Conservation (phyloP, 1,140 invertebrate genomes). For the Pteromalus puparum region DNA sequence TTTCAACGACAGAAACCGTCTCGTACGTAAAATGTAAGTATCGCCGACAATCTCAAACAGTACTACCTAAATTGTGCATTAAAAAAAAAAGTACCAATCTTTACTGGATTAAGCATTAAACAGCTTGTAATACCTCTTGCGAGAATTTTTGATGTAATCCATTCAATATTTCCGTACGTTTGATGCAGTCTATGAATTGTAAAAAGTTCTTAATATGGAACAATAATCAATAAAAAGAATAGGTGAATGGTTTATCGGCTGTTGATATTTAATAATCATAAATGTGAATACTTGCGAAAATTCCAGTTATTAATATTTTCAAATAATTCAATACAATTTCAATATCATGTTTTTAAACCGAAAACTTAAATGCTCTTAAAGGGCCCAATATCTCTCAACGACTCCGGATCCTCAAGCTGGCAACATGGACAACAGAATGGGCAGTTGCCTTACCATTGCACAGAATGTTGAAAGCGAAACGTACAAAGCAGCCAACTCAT, state of each 20-base stretch:
- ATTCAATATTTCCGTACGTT: too few relatives aligned
- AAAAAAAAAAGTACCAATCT: too few relatives aligned
- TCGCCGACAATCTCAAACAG: neutral
- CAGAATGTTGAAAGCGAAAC: conserved; percentile 48
- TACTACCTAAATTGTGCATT: too few relatives aligned
- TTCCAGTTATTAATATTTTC: neutral
- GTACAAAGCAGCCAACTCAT: conserved; percentile 45
- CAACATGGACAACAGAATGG: conserved; percentile 45
- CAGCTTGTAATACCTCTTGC: too few relatives aligned
- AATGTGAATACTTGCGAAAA: neutral
- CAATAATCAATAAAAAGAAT: too few relatives aligned
- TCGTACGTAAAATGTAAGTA: conserved; percentile 50
- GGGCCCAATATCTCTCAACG: conserved; percentile 51
- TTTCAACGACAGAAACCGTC: conserved; percentile 47
- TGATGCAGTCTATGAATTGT: too few relatives aligned
- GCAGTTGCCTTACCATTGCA: conserved; percentile 43
- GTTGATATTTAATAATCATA: too few relatives aligned
- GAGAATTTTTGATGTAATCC: too few relatives aligned
- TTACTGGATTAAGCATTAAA: too few relatives aligned
- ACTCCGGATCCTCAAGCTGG: conserved; percentile 43
- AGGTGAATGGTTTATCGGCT: too few relatives aligned
- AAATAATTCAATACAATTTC: neutral
- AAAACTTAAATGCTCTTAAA: neutral
- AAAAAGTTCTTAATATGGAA: too few relatives aligned
- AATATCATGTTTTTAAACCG: neutral